Percentiles rank a stretch among this genome's conserved stretches.
These are phyloP conservation scores for Aphidius colemani DNA, from an alignment of 2,888 invertebrate species.

Conservation along the genomic window DNA sequence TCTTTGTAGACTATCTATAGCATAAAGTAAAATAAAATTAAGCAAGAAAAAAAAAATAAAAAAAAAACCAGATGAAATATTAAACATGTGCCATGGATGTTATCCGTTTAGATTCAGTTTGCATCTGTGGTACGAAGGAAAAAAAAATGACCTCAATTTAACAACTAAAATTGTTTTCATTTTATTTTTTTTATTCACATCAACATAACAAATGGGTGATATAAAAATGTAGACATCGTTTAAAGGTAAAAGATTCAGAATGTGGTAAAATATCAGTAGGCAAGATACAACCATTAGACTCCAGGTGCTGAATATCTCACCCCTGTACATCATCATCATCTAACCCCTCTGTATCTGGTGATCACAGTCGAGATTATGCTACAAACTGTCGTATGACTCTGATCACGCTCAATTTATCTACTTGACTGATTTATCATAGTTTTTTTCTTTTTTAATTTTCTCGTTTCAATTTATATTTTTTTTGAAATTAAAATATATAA, in stretches of 20 bases:
- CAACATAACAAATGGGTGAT: conserved; percentile 43
- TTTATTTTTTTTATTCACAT: conserved; percentile 36
- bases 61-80: neutral
- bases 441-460: too few relatives aligned
- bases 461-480: too few relatives aligned
- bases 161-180: conserved; percentile 20
- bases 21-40: neutral
- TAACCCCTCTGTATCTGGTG: conserved; percentile 3
- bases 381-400: neutral
- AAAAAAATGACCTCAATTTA: conserved; percentile 34
- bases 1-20: neutral
- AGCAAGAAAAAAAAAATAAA: neutral
- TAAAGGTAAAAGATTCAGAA: conserved; percentile 34
- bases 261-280: conserved; percentile 21
- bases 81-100: neutral
- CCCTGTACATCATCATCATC: conserved; percentile 23
- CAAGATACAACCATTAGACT: conserved; percentile 47
- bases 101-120: neutral
- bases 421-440: neutral
- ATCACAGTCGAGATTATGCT: neutral
- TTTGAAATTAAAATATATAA: too few relatives aligned
- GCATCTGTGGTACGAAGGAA: neutral
- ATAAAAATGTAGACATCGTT: conserved; percentile 43
- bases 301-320: conserved; percentile 54
- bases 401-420: neutral